Conservation (phyloP, 2,113 vertebrate species). For the Podilymbus podiceps region DNA sequence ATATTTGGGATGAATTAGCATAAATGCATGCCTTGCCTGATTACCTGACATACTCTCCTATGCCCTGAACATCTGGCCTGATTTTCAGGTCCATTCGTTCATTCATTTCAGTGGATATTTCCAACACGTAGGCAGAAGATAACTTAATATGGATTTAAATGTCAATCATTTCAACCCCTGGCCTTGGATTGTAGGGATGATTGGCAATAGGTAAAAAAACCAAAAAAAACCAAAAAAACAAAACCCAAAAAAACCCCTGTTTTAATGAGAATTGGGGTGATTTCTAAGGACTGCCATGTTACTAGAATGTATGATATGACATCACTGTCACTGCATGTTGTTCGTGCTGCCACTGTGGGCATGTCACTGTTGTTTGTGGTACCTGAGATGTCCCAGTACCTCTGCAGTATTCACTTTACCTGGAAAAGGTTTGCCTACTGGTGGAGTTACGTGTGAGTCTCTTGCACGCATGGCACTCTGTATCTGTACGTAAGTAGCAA, state of each 20-base stretch:
- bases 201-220: not conserved
- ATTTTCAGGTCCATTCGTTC: not conserved
- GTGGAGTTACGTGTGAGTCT: not conserved
- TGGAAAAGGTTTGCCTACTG: not conserved
- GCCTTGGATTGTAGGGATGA: not conserved
- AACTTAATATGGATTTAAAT: not conserved
- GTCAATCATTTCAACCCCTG: fast-evolving
- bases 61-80: not conserved
- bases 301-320: fast-evolving
- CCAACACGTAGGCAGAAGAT: not conserved
- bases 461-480: fast-evolving
- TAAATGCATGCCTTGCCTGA: not conserved
- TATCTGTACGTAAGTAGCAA: not conserved
- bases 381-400: not conserved
- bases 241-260: too few relatives aligned
- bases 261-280: not conserved
- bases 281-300: not conserved
- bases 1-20: not conserved
- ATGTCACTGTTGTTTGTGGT: fast-evolving
- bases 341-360: not conserved
- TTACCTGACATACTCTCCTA: not conserved
- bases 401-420: not conserved
- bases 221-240: too few relatives aligned
- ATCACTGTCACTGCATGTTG: fast-evolving
- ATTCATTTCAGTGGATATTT: not conserved